These are phyloP conservation scores for Tringa solitaria DNA, from an alignment of 2,113 vertebrate species.

Conservation along the genomic window DNA sequence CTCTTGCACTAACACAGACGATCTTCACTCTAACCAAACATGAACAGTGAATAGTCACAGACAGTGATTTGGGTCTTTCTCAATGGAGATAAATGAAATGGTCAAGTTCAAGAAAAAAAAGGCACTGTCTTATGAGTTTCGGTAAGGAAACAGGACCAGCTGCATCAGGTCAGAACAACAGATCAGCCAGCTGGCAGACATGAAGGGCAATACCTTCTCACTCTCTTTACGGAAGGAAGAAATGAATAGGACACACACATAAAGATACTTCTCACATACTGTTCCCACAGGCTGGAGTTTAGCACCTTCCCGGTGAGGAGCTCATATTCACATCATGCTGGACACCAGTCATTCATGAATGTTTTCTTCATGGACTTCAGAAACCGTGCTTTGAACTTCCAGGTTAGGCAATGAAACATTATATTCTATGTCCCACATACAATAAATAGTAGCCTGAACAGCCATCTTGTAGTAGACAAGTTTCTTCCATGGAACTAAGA, in stretches of 20 bases:
- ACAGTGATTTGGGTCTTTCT: neutral
- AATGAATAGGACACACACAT: neutral
- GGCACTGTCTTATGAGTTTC: neutral
- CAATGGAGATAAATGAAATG: neutral
- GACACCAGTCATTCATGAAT: neutral
- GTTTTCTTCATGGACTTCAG: neutral
- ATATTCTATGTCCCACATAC: neutral
- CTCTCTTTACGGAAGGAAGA: neutral
- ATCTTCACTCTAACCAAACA: neutral
- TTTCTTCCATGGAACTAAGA: neutral
- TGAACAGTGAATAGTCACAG: rapidly evolving
- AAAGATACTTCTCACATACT: neutral
- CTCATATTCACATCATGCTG: neutral
- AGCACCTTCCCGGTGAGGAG: neutral
- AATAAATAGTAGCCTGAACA: neutral
- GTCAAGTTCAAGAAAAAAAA: neutral
- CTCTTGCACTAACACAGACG: neutral
- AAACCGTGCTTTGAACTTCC: neutral
- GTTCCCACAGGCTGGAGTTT: neutral
- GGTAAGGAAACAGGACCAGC: neutral
- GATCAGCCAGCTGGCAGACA: neutral
- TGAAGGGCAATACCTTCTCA: neutral
- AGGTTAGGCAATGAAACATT: neutral
- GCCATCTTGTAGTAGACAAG: neutral
- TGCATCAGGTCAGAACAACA: neutral